These are phyloP conservation scores for Eurystomus gularis DNA, from an alignment of 2,113 vertebrate species.

Conservation along the genomic window DNA sequence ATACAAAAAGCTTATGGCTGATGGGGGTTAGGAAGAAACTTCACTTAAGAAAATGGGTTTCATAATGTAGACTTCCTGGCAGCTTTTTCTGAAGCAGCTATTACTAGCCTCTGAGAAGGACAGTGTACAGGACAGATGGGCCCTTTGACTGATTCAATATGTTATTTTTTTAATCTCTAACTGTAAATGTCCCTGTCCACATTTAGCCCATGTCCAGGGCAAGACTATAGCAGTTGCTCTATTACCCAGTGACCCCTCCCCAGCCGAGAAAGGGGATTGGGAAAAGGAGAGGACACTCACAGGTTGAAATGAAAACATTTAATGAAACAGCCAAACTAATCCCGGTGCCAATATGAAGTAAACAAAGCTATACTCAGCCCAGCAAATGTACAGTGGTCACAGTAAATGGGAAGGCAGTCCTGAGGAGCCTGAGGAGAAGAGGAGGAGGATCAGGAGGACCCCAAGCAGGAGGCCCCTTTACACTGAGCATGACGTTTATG, in stretches of 20 bases:
- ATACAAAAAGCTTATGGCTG: background rate
- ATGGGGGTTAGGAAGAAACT: background rate
- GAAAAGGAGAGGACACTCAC: background rate
- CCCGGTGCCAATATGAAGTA: no score
- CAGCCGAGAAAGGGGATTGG: background rate
- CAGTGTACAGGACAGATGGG: background rate
- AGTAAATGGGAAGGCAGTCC: no score
- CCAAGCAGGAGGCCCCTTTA: no score
- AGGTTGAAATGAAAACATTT: background rate
- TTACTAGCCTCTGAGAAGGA: background rate
- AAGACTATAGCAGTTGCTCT: background rate
- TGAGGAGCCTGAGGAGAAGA: no score
- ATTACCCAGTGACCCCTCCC: background rate
- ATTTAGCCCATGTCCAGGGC: background rate
- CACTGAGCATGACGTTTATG: no score
- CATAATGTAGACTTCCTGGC: background rate
- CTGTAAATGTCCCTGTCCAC: background rate
- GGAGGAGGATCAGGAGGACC: no score
- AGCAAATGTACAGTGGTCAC: no score
- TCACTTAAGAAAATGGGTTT: background rate
- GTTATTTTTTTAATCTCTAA: background rate
- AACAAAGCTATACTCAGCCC: no score
- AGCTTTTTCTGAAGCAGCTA: background rate
- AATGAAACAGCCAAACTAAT: no score
- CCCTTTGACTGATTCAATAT: background rate